Percentiles rank a stretch among this genome's conserved stretches.
phyloP scores from a whole-genome alignment of 2,113 vertebrate species.

The Illadopsis cleaveri region DNA sequence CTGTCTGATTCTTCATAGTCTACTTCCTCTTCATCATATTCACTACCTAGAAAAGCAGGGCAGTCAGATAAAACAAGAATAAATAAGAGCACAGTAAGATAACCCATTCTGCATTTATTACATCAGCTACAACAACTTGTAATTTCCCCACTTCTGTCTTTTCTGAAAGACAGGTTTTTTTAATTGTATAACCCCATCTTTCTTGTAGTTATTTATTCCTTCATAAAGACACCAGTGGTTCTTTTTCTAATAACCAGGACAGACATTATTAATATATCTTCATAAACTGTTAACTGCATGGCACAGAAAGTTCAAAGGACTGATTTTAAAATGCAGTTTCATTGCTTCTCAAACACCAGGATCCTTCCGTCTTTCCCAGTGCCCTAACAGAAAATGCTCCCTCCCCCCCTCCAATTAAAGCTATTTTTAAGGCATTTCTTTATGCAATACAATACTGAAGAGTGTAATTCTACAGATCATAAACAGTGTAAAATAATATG shows the following conservation, averaged over 20 bases:
- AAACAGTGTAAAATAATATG: conserved; percentile 84
- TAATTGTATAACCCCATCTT: conserved; percentile 28
- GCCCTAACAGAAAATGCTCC: background rate
- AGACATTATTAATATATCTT: conserved; percentile 15
- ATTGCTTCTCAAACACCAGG: conserved; percentile 26
- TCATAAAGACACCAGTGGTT: background rate
- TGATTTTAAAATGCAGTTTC: conserved; percentile 35
- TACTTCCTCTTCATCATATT: conserved; percentile 96
- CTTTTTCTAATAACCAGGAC: conserved; percentile 19
- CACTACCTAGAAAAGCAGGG: conserved; percentile 81
- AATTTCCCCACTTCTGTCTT: conserved; percentile 17
- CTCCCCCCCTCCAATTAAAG: conserved; percentile 9
- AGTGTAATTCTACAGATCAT: conserved; percentile 82
- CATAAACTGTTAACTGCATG: background rate
- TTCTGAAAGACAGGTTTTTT: background rate
- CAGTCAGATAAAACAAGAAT: background rate
- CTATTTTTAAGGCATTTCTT: conserved; percentile 67
- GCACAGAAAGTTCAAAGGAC: conserved; percentile 25
- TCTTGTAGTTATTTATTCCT: background rate
- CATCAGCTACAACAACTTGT: background rate
- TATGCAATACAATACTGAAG: conserved; percentile 70
- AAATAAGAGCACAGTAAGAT: background rate
- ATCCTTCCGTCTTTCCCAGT: background rate
- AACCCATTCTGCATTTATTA: conserved; percentile 35
- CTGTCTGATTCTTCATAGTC: conserved; percentile 98